Evolutionary conservation across 2,113 vertebrate genomes (phyloP).

Genomic region (Dolichallabes microphthalmus): DNA sequence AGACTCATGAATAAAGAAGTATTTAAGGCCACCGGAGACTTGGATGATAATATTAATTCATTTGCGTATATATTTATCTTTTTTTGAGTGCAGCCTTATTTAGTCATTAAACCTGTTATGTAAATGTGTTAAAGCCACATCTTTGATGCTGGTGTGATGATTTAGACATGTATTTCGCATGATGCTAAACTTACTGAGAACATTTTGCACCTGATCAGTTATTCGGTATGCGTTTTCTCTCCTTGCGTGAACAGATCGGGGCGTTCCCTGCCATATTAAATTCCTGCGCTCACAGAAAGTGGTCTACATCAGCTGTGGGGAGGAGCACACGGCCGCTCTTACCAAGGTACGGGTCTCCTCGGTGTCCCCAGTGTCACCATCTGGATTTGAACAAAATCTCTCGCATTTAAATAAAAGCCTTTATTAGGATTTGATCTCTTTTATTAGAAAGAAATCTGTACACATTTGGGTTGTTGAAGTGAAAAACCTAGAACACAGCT

Average conservation of each 20-base stretch:
- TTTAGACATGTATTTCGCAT: neutral
- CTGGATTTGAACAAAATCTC: neutral
- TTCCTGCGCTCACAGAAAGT: slow-evolving; percentile 92
- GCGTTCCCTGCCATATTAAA: slow-evolving; percentile 94
- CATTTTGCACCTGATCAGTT: neutral
- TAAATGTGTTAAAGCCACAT: neutral
- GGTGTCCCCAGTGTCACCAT: neutral
- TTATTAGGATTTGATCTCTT: neutral
- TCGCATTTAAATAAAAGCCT: neutral
- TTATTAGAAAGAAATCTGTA: neutral
- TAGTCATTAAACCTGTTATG: neutral
- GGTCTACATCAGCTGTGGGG: slow-evolving; percentile 94
- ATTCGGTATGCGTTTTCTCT: neutral
- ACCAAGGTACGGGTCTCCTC: slow-evolving; percentile 81
- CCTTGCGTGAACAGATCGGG: slow-evolving; percentile 75
- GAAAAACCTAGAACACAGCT: neutral
- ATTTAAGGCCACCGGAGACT: neutral
- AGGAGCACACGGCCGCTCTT: slow-evolving; percentile 87
- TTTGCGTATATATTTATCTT: neutral
- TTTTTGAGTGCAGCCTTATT: neutral
- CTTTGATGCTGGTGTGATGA: neutral
- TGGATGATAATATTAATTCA: neutral
- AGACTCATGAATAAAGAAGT: neutral
- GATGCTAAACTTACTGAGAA: neutral
- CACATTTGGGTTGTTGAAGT: neutral